phyloP scores from a whole-genome alignment of 2,113 vertebrate species.

The Amphiprion ocellaris region DNA sequence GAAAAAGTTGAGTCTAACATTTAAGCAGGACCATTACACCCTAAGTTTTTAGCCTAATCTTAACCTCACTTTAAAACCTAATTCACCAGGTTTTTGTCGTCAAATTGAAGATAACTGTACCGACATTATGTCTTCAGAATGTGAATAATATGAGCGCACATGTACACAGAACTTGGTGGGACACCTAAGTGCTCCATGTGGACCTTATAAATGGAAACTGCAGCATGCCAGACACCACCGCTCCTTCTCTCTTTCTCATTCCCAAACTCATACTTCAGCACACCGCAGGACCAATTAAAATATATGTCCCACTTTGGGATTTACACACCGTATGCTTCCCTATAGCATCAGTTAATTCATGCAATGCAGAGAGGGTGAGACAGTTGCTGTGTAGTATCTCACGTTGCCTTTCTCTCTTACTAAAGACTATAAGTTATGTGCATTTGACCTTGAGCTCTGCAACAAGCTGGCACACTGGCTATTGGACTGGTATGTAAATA shows the following conservation, averaged over 20 bases:
- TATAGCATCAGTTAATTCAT: slow-evolving; percentile 74
- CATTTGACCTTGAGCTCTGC: slow-evolving; percentile 78
- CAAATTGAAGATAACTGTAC: neutral
- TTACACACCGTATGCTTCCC: slow-evolving; percentile 57
- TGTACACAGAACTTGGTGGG: slow-evolving; percentile 4
- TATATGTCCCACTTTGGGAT: slow-evolving; percentile 64
- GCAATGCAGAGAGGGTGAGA: slow-evolving; percentile 34
- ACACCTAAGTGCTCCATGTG: neutral
- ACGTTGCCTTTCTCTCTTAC: slow-evolving; percentile 45
- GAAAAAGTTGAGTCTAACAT: neutral
- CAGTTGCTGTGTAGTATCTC: slow-evolving; percentile 28
- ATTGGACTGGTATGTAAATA: slow-evolving; percentile 73
- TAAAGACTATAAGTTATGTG: slow-evolving; percentile 64
- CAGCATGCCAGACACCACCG: slow-evolving; percentile 22
- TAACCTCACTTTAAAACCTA: neutral
- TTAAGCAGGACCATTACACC: neutral
- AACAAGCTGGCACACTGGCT: slow-evolving; percentile 50
- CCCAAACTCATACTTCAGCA: slow-evolving; percentile 42
- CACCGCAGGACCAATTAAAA: slow-evolving; percentile 68
- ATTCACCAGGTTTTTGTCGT: neutral
- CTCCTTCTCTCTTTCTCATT: slow-evolving; percentile 1
- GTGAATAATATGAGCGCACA: neutral
- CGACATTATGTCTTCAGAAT: neutral
- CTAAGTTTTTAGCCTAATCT: too few species aligned
- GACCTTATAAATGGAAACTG: slow-evolving; percentile 12